A percentile compares a stretch with the other conserved stretches of the same genome.
phyloP scores from a whole-genome alignment of 2,113 vertebrate genomes.

The Seriola rivoliana region DNA sequence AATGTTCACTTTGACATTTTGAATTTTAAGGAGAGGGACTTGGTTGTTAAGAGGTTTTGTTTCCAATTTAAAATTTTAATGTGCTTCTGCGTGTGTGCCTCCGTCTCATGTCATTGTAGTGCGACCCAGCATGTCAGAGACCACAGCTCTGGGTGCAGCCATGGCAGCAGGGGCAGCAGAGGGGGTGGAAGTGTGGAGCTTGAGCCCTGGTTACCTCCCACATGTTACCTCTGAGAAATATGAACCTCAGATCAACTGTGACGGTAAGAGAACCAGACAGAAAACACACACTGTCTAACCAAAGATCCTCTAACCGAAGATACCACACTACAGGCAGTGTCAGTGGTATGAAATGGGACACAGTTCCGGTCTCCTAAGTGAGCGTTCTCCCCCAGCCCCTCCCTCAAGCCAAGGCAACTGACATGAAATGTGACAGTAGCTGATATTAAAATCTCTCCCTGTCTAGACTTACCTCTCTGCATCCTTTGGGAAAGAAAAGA shows the following conservation, averaged over 20 bases:
- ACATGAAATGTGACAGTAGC: too few relatives aligned
- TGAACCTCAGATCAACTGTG: slow-evolving; percentile 93
- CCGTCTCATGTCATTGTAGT: slow-evolving; percentile 77
- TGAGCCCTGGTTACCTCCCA: slow-evolving; percentile 87
- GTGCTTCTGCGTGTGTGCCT: not conserved
- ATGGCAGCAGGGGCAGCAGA: slow-evolving; percentile 97
- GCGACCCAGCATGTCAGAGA: slow-evolving; percentile 95
- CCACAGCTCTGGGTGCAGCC: slow-evolving; percentile 94
- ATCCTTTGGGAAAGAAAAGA: too few relatives aligned
- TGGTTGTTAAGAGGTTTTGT: not conserved
- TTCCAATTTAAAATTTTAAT: not conserved
- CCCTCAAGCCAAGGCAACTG: too few relatives aligned
- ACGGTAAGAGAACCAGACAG: slow-evolving; percentile 83
- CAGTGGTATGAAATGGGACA: too few relatives aligned
- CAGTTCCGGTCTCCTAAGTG: too few relatives aligned
- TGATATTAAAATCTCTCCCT: too few relatives aligned
- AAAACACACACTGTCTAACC: too few relatives aligned
- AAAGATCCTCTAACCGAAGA: too few relatives aligned
- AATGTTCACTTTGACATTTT: not conserved
- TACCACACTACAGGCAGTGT: too few relatives aligned
- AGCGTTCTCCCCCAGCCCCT: too few relatives aligned
- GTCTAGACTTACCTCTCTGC: too few relatives aligned
- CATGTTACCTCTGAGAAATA: slow-evolving; percentile 90
- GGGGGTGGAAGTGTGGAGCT: slow-evolving; percentile 93
- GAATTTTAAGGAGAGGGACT: not conserved